phyloP scores from a whole-genome alignment of 2,888 invertebrate species.

The Callosobruchus maculatus region DNA sequence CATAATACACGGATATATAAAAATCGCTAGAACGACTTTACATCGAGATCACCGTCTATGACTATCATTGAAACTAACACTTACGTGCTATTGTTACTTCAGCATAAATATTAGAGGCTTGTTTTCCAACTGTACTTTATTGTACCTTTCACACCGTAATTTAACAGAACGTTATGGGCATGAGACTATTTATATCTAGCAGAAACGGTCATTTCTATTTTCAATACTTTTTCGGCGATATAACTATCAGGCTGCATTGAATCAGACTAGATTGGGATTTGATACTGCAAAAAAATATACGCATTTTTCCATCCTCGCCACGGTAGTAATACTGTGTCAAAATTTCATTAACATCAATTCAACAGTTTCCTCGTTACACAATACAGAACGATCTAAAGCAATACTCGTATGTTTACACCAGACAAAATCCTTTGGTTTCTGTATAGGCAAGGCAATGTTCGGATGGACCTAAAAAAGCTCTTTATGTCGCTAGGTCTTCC shows the following conservation, averaged over 20 bases:
- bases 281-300: too few species aligned
- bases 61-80: neutral
- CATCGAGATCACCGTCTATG: neutral
- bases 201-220: neutral
- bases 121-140: neutral
- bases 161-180: neutral
- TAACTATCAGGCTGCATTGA: neutral
- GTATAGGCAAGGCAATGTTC: too few species aligned
- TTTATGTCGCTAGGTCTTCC: too few species aligned
- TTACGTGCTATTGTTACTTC: neutral
- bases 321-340: too few species aligned
- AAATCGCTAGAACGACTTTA: neutral
- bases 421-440: too few species aligned
- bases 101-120: neutral
- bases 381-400: too few species aligned
- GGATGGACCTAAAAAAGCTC: too few species aligned
- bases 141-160: neutral
- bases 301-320: too few species aligned
- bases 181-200: neutral
- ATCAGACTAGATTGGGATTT: neutral
- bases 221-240: neutral
- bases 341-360: too few species aligned
- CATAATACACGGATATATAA: neutral
- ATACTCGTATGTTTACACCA: too few species aligned
- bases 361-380: too few species aligned